Base-by-base conservation (phyloP, 1,140 invertebrate species). In the Solenopsis invicta region DNA sequence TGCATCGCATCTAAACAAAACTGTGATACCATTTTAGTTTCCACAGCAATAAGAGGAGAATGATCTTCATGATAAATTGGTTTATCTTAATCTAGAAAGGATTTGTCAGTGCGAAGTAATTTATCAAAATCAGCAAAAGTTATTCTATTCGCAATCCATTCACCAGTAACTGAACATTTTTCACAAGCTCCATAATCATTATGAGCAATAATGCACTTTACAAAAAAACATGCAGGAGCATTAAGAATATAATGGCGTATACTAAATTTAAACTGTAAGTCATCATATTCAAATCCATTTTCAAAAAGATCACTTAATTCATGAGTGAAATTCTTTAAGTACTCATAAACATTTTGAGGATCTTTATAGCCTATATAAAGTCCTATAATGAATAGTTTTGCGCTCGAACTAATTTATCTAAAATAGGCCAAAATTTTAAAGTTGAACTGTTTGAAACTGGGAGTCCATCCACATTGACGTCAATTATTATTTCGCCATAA, bases 361-460 rank as follows among this genome's bases (percentile, higher is more conserved):
- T 61, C 59, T 61, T 61, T 29, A 4, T 61, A 10, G 12, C 59
- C 59, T 10, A 61, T 10, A 61, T 61, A 61, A 61, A 61, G 59
- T 61, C 59, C 59, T 13, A 61, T 61, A 24, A 61, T 61, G 29
- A 61, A 61, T 61, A 24, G 59, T 29, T 61, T n/a, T n/a, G n/a
- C 59, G 59, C 24, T 61, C 24, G 21, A 61, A 61, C 12, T 29
- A 61, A 61, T 61, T 61, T 61, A 29, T 24, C 24, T 12, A 61
- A 61, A 4, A 61, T 59, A 24, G 56, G 21, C 56, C 9, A 59
- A 59, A 24, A 59, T 61, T 61, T 61, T 24, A 61, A 61, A 12
- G 24, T 61, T 29, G 59, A 61, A 61, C 24, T 61, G 3, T 13
- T 61, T 61, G 59, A 61, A 61, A 61, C 13, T 61, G 59, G 24